Evolutionary conservation across 2,797 vertebrate genomes (phyloP), one percentile per base, ranked within the genome.

Genomic region (Mareca strepera): DNA sequence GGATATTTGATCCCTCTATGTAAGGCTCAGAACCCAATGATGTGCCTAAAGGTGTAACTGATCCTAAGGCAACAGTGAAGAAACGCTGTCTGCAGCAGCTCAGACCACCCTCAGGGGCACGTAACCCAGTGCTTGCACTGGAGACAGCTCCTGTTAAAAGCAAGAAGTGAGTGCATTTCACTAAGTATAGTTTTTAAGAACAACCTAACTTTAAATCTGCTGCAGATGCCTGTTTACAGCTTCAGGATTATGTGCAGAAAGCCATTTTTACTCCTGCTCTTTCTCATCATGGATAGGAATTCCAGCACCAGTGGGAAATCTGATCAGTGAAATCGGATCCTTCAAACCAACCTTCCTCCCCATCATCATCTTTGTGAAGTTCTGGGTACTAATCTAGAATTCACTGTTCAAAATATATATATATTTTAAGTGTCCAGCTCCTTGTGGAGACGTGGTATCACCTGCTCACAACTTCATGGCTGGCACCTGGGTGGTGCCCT

Each of bases 211-310:
- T 70, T 15, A 82, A 74, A 56, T 74, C 75, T 87, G 84, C 43
- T 83, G 46, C 72, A 83, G 86, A 90, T 67, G 63, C 9, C 9
- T 83, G 88, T 86, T 94, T 93, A 89, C 77, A 94, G 18, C 90
- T 83, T 46, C 3, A 1, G 80, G 82, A 88, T 95, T 92, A 63
- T 1, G 48, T 20, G 4, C 10, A 9, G 5, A 91, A 88, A 81
- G 59, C 18, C 10, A 55, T 29, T 77, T 83, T 89, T 55, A 20
- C 66, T 94, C 59, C 46, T 62, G 50, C 50, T 77, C 48, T 77
- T 82, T 82, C 86, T 91, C 67, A 12, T 9, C 75, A 25, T 12
- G 80, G 73, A 90, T 46, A 64, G 81, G 75, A 94, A 83, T 14
- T 5, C 7, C 80, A 82, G 92, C 41, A 23, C 18, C 64, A 21